Evolutionary conservation across 2,113 vertebrate genomes (phyloP), one percentile per base, ranked within the genome.

Genomic region (Raphicerus campestris): DNA sequence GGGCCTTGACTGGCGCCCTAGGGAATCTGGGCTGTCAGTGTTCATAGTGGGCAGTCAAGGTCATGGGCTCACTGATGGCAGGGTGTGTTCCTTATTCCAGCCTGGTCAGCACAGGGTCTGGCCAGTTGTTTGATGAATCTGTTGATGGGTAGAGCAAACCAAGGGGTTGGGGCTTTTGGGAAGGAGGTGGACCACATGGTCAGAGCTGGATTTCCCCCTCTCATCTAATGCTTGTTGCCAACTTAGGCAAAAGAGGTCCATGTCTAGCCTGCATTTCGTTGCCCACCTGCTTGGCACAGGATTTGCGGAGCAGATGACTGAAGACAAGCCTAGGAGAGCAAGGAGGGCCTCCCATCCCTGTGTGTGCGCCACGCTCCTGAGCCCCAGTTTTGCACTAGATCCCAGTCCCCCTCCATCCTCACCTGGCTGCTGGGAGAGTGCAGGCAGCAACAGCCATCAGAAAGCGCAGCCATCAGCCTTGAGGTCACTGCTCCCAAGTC

Each of bases 311-410:
- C 45, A 20, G 75, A 6, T 80, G 81, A 20, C 13, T 56, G 8
- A 53, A 35, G 93, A 16, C 49, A 35, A 55, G 45, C 20, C 63
- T 7, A 19, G 9, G 84, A 26, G 14, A 16, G 3, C n/a, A 19
- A 16, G 26, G 56, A 77, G 70, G 55, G 30, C 42, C 35, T 19
- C 58, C 49, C 2, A 1, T 5, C 70, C 0, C 0, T 1, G 16
- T 6, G n/a, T 1, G 7, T 3, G 26, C 7, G 16, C 51, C 0
- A 6, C 28, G 39, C 26, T 30, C 63, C 58, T 13, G 47, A 63
- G 39, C n/a, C 35, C n/a, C 5, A 0, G 5, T 7, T 16, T 7
- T 9, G 13, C 28, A 70, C 8, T 7, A 24, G 63, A 1, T 49
- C 32, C 28, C 24, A 0, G 6, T 35, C 30, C 39, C 24, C 39